Evolutionary conservation across 2,888 invertebrate species (phyloP).

Genomic region (Blastobasis adustella): DNA sequence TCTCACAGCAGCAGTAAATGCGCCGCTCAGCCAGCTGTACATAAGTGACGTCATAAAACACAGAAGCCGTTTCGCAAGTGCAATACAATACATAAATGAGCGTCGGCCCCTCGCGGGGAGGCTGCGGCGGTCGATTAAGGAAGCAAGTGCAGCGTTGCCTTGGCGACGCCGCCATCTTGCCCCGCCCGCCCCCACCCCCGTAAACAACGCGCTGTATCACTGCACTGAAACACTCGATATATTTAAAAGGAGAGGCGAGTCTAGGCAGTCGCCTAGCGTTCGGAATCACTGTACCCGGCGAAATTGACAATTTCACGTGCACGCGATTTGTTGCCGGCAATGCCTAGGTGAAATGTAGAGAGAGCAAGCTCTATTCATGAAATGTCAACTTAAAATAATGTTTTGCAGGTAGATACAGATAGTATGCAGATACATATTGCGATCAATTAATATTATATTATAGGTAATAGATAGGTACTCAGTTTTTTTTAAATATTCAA

Average conservation of each 20-base stretch:
- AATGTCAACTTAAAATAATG: too few relatives aligned
- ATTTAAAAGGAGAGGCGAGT: constrained; percentile 62
- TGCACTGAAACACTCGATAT: constrained; percentile 73
- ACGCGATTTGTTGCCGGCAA: too few relatives aligned
- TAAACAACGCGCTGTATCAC: constrained; percentile 69
- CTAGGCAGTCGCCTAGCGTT: constrained; percentile 27
- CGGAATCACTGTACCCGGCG: constrained; percentile 43
- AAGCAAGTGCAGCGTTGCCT: constrained; percentile 73
- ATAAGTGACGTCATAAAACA: constrained; percentile 36
- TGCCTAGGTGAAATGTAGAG: too few relatives aligned
- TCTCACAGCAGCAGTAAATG: neutral
- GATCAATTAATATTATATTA: too few relatives aligned
- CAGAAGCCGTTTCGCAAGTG: constrained; percentile 44
- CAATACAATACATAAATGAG: constrained; percentile 69
- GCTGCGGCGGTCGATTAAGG: constrained; percentile 72
- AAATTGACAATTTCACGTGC: constrained; percentile 47
- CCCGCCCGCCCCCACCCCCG: constrained; percentile 47
- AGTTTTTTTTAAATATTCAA: too few relatives aligned
- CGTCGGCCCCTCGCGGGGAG: constrained; percentile 38
- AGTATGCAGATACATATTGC: too few relatives aligned
- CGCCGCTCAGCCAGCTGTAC: neutral
- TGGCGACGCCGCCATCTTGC: constrained; percentile 71
- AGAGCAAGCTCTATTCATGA: too few relatives aligned
- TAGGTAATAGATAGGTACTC: too few relatives aligned
- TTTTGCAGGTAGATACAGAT: too few relatives aligned